phyloP scores from a whole-genome alignment of 1,140 invertebrate genomes.

The Drosophila kohkoa region DNA sequence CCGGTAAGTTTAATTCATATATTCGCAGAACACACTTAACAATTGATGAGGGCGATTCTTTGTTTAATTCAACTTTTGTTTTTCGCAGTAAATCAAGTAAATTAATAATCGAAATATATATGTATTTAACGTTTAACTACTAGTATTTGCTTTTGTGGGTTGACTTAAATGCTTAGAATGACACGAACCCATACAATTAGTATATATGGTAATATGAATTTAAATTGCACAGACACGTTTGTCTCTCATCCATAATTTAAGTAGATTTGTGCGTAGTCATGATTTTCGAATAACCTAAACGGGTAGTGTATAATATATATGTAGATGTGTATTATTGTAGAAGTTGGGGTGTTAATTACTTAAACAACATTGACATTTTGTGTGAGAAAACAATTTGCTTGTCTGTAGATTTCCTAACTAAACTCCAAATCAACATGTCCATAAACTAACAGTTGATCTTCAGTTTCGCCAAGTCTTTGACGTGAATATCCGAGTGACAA shows the following conservation, averaged over 20 bases:
- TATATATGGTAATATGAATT: conserved; percentile 5
- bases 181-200: conserved; percentile 20
- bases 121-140: conserved; percentile 3
- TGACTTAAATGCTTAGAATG: conserved; percentile 37
- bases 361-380: conserved; percentile 44
- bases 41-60: background rate
- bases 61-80: conserved; percentile 35
- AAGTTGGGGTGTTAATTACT: conserved; percentile 40
- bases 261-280: conserved; percentile 32
- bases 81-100: conserved; percentile 39
- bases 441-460: conserved; percentile 16
- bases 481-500: conserved; percentile 5
- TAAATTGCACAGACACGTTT: conserved; percentile 42
- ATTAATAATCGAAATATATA: conserved; percentile 13
- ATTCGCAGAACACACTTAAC: background rate
- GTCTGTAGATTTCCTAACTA: conserved; percentile 14
- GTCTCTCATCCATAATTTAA: conserved; percentile 15
- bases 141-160: conserved; percentile 22
- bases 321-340: background rate
- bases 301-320: background rate
- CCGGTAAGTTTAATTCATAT: conserved; percentile 28
- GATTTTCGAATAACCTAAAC: conserved; percentile 27
- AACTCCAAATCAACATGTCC: conserved; percentile 2
- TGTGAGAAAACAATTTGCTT: conserved; percentile 40
- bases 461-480: conserved; percentile 16